Evolutionary conservation across 2,797 vertebrate genomes (phyloP).

Genomic region (Myotis daubentonii): DNA sequence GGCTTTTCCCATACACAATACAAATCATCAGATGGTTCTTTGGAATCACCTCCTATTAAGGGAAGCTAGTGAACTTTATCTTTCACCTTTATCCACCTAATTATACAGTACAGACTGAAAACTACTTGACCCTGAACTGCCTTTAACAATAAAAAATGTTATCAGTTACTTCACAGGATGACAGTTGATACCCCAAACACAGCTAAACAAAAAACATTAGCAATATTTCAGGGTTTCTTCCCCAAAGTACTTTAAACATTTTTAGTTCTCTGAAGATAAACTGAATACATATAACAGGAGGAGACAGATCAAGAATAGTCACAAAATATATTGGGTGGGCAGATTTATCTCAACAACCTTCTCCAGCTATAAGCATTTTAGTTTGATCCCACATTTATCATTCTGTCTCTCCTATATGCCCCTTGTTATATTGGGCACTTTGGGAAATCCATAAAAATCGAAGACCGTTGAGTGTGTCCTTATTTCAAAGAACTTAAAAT

Average conservation of each 20-base stretch:
- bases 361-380: constrained; percentile 1
- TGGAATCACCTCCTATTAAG: constrained; percentile 56
- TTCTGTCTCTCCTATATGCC: background rate
- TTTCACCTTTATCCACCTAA: constrained; percentile 73
- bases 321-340: background rate
- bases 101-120: constrained; percentile 70
- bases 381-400: background rate
- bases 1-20: constrained; percentile 60
- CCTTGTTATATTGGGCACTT: background rate
- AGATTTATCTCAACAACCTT: constrained; percentile 29
- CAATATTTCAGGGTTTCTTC: constrained; percentile 13
- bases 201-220: background rate
- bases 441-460: background rate
- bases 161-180: constrained; percentile 29
- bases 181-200: background rate
- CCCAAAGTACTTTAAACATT: background rate
- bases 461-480: background rate
- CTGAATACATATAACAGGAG: background rate
- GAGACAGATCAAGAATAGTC: background rate
- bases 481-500: constrained; percentile 45
- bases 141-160: constrained; percentile 72
- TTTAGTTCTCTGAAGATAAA: constrained; percentile 21
- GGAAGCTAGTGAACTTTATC: constrained; percentile 78
- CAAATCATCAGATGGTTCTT: constrained; percentile 61
- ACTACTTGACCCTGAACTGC: constrained; percentile 59